A percentile compares a stretch with the other conserved stretches of the same genome.
Evolutionary conservation across 2,113 vertebrate genomes (phyloP).

Genomic region (Gambusia holbrooki): DNA sequence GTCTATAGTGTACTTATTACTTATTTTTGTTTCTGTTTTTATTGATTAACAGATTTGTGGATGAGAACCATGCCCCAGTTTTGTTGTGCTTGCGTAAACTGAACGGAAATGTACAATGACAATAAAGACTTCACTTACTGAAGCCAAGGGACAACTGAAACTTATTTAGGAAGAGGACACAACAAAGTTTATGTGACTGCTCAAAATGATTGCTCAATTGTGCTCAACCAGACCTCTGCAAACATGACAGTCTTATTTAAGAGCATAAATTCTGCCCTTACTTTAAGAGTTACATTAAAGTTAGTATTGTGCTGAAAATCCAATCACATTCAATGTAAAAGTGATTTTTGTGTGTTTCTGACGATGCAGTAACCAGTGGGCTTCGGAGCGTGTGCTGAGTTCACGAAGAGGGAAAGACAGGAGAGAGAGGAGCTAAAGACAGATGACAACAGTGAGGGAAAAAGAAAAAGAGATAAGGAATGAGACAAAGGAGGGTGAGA

Average conservation of each 20-base stretch:
- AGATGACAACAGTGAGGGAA: slow-evolving; percentile 49
- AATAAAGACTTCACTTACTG: too few relatives aligned
- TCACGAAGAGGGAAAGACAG: slow-evolving; percentile 10
- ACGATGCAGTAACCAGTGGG: background rate
- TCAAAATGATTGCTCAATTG: too few relatives aligned
- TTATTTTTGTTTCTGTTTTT: too few relatives aligned
- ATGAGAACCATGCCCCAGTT: too few relatives aligned
- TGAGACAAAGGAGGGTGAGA: slow-evolving; percentile 62
- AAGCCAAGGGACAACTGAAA: too few relatives aligned
- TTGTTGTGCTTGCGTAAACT: too few relatives aligned
- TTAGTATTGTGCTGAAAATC: background rate
- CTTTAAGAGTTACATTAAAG: background rate
- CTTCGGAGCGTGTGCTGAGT: slow-evolving; percentile 16
- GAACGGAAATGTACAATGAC: too few relatives aligned
- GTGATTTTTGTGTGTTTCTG: background rate
- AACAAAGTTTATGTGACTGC: too few relatives aligned
- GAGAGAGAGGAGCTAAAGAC: slow-evolving; percentile 42
- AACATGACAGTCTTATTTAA: background rate
- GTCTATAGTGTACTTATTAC: too few relatives aligned
- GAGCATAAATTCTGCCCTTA: background rate
- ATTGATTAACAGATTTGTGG: too few relatives aligned
- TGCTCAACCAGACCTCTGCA: background rate
- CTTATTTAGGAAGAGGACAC: too few relatives aligned
- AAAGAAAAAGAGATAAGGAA: slow-evolving; percentile 53
- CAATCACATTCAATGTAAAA: background rate